Evolutionary conservation across 2,888 invertebrate genomes (phyloP).

Genomic region (Lottia gigantea): DNA sequence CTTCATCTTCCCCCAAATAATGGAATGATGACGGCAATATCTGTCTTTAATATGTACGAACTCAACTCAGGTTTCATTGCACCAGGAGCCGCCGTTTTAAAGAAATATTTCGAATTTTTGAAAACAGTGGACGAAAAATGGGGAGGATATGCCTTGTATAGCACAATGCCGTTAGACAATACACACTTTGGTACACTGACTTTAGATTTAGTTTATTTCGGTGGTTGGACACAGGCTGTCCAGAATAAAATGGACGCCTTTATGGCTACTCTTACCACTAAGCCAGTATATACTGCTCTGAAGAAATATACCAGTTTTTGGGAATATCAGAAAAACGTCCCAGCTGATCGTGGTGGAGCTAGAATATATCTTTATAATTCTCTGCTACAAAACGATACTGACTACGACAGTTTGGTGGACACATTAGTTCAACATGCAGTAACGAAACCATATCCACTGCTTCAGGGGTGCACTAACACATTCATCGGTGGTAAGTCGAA

Average conservation of each 20-base stretch:
- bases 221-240: background rate
- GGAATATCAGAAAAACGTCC: constrained; percentile 2
- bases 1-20: constrained; percentile 26
- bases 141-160: constrained; percentile 12
- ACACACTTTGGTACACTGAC: background rate
- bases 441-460: background rate
- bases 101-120: background rate
- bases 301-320: constrained; percentile 1
- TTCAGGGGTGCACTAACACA: background rate
- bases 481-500: background rate
- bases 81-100: background rate
- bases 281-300: background rate
- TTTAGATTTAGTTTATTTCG: background rate
- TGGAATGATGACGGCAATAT: background rate
- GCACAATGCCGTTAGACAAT: background rate
- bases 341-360: background rate
- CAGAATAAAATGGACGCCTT: background rate
- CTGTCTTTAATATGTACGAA: constrained; percentile 4
- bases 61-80: no score
- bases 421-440: background rate
- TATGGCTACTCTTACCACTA: background rate
- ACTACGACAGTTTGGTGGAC: background rate
- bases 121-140: background rate
- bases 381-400: background rate
- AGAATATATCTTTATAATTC: background rate